These are phyloP conservation scores for Cyanistes caeruleus DNA, from an alignment of 2,113 vertebrate species.

Conservation along the genomic window DNA sequence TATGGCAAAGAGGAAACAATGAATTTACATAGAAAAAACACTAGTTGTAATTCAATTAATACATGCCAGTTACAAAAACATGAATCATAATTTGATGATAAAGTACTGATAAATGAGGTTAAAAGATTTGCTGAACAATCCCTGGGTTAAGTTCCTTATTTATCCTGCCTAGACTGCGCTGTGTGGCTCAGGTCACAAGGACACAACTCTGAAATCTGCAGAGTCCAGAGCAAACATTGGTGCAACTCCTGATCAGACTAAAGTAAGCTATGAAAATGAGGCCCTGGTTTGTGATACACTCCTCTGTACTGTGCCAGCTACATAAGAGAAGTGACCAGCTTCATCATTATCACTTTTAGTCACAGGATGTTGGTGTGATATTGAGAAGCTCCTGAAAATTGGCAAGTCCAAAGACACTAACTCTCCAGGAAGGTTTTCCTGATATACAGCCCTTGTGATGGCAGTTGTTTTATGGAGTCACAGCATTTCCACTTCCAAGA, in stretches of 20 bases:
- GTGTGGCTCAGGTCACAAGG: neutral
- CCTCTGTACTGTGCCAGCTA: neutral
- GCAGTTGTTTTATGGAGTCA: neutral
- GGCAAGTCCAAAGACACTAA: neutral
- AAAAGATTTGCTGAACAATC: neutral
- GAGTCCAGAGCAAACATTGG: neutral
- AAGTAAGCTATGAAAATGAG: neutral
- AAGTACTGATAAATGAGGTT: neutral
- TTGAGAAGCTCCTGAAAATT: neutral
- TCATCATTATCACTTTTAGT: neutral
- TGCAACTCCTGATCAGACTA: neutral
- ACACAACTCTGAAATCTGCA: neutral
- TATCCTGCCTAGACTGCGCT: neutral
- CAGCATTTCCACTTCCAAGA: neutral
- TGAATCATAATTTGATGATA: neutral
- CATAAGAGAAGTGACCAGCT: neutral
- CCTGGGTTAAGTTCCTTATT: neutral
- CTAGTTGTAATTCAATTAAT: neutral
- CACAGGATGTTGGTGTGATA: neutral
- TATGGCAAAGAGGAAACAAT: neutral
- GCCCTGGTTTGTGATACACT: neutral
- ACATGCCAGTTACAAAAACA: neutral
- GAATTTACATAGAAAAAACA: neutral
- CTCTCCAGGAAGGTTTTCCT: neutral
- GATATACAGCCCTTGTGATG: neutral